Percentiles rank a stretch among this genome's conserved stretches.
These are phyloP conservation scores for Brachyrhaphis roseni DNA, from an alignment of 2,797 vertebrate species.

Conservation along the genomic window DNA sequence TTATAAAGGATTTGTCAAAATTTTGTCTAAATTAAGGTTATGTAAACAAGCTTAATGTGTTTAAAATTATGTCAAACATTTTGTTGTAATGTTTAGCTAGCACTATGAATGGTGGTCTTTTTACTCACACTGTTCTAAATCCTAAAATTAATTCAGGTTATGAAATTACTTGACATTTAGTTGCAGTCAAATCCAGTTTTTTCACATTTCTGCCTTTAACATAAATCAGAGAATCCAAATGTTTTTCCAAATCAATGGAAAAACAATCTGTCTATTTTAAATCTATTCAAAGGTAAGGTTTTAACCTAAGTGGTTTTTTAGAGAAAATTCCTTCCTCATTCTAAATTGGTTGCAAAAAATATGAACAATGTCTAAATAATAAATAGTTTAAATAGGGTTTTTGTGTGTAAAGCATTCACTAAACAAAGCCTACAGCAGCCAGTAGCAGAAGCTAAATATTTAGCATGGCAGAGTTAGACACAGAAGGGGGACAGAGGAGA, in stretches of 20 bases:
- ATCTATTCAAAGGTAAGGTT: background rate
- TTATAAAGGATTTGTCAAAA: background rate
- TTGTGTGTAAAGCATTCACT: background rate
- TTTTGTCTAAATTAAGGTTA: background rate
- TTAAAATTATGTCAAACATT: background rate
- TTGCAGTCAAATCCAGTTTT: background rate
- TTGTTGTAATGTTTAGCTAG: background rate
- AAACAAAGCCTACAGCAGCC: conserved; percentile 55
- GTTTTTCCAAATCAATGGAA: background rate
- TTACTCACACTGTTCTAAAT: background rate
- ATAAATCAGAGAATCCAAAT: background rate
- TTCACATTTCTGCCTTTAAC: background rate
- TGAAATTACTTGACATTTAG: background rate
- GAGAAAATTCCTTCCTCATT: background rate
- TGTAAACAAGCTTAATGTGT: background rate
- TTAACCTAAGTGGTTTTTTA: background rate
- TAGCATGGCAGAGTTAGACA: conserved; percentile 61
- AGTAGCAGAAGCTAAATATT: conserved; percentile 63
- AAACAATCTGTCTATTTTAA: background rate
- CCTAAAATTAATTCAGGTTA: background rate
- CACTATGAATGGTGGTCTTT: background rate
- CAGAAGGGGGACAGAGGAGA: conserved; percentile 66
- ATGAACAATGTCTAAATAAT: background rate
- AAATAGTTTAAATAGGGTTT: conserved; percentile 12
- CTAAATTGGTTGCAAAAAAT: background rate